Conservation (phyloP, 2,797 vertebrate genomes). For the Tinamus major region DNA sequence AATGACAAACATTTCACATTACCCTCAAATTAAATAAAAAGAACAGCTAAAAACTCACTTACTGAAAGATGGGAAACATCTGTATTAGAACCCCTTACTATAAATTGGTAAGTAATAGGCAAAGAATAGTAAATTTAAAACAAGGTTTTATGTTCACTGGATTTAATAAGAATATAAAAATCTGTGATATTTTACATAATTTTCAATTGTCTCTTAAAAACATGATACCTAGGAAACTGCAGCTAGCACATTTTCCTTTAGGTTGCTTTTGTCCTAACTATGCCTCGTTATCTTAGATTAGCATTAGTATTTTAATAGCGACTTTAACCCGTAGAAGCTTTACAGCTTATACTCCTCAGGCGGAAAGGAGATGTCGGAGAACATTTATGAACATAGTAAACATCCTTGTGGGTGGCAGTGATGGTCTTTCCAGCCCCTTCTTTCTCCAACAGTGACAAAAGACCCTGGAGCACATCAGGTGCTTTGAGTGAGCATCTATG, state of each 20-base stretch:
- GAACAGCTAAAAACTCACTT: neutral
- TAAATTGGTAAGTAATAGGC: neutral
- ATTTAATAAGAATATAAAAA: neutral
- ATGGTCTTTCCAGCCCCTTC: neutral
- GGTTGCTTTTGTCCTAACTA: neutral
- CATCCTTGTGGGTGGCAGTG: neutral
- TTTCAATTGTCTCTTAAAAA: neutral
- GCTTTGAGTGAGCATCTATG: neutral
- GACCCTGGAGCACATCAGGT: neutral
- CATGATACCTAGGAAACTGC: neutral
- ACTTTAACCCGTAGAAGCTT: neutral
- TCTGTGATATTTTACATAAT: neutral
- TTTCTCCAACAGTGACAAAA: neutral
- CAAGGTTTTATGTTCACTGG: neutral
- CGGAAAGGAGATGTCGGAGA: neutral
- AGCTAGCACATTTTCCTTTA: neutral
- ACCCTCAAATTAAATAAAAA: neutral
- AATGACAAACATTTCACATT: neutral
- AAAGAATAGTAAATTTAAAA: constrained; percentile 10
- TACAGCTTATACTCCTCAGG: neutral
- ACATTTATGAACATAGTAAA: neutral
- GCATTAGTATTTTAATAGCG: neutral
- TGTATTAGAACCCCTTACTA: neutral
- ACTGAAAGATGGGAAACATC: neutral
- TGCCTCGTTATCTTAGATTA: neutral